Evolutionary conservation across 2,888 invertebrate species (phyloP), one percentile per base, ranked within the genome.

Genomic region (Latrodectus hesperus): DNA sequence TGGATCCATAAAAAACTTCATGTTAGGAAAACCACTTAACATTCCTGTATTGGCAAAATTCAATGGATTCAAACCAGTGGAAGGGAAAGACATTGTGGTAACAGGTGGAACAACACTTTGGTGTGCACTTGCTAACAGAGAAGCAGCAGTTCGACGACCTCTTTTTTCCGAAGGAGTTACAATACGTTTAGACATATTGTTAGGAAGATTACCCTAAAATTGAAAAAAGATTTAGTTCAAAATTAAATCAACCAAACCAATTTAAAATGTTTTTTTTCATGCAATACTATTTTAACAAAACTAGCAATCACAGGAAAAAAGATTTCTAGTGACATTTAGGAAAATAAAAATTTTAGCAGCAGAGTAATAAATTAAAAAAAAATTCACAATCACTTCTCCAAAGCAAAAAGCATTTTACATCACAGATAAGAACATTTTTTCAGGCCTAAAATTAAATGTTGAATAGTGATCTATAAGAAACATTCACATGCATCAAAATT

Each of bases 11-110:
- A 91, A 90, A 72, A 90, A 88, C 77, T 91, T 91, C 90, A 92
- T 90, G 89, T 92, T 92, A 51, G 91, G 91, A 89, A 91, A 92
- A 72, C 91, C 91, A 60, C 91, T 90, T 83, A 92, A 90, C 89
- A 92, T 90, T 52, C 91, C 91, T 60, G 91, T 89, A 73, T 90
- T 91, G 64, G 92, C 91, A 73, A 91, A 91, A 53, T 90, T 90
- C 26, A 91, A 91, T n/a, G 90, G 89, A 76, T 89, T 89, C 26
- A 90, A 72, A n/a, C 89, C 85, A 52, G 92, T 65, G 90, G 91
- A 87, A 90, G 90, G 80, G 92, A 90, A 88, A 92, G 90, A 64
- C 90, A 91, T 89, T 91, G 91, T 89, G 91, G 92, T 92, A 91
- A 91, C 79, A 49, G 89, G 84, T 38, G 90, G 76, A 53, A 73